These are phyloP conservation scores for Vultur gryphus DNA, from an alignment of 2,797 vertebrate species.

Conservation along the genomic window DNA sequence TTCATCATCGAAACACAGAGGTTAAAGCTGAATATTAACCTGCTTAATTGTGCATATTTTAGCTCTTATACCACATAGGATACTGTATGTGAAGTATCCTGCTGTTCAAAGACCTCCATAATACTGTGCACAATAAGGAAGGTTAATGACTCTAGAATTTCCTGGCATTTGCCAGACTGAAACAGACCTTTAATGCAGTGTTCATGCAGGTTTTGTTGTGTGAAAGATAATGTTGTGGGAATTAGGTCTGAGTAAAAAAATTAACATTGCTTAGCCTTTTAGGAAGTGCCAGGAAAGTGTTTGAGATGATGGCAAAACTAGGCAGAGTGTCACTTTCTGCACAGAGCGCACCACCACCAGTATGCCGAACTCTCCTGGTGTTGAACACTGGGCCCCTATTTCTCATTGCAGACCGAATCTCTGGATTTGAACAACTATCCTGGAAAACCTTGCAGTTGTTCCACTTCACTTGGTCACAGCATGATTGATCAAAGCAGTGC, in stretches of 20 bases:
- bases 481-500: not conserved
- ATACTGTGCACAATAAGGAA: not conserved
- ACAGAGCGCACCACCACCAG: not conserved
- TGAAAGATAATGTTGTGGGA: not conserved
- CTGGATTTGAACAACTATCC: not conserved
- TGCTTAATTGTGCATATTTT: not conserved
- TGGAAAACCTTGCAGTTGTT: not conserved
- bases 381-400: not conserved
- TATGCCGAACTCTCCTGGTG: not conserved
- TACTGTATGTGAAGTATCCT: not conserved
- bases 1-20: not conserved
- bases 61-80: not conserved
- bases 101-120: not conserved
- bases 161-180: not conserved
- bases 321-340: not conserved
- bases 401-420: not conserved
- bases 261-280: not conserved
- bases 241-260: not conserved
- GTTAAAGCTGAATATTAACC: constrained; percentile 2
- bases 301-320: not conserved
- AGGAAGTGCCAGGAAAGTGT: not conserved
- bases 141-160: not conserved
- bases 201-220: not conserved
- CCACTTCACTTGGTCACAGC: not conserved
- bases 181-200: not conserved